Base-by-base conservation (phyloP, 2,888 invertebrate species). In the Eutolmus rufibarbis region DNA sequence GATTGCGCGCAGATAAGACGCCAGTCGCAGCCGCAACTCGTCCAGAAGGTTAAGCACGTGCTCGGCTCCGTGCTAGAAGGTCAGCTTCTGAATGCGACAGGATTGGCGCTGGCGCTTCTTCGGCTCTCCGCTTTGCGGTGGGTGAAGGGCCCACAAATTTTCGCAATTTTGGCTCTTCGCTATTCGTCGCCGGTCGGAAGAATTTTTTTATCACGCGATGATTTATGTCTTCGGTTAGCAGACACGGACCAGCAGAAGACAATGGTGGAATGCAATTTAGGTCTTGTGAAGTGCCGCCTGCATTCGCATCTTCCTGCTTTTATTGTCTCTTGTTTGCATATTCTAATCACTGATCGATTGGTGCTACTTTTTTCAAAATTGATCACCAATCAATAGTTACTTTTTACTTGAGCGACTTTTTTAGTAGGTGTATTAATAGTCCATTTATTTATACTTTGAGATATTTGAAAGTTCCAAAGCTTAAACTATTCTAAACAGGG, bases 1-100 rank as follows among this genome's bases (percentile, higher is more conserved):
- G 81, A 81, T 81, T 56, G 81, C 81, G 51, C 81, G 56, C 81
- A 56, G 81, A 81, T 81, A 81, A 81, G 56, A 34, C 31, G 28
- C 31, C 51, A 34, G 81, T 19, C 78, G 81, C 51, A 56, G 81
- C 81, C 81, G 81, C 51, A 81, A 34, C 28, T 43, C 56, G 56
- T 81, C 81, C 81, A 56, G 34, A 16, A 81, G 81, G 81, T 81
- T 81, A 81, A 81, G 81, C 81, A 81, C 81, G 81, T 81, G 81
- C 81, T 56, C 34, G 14, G 23, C 81, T 81, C 51, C 34, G 16
- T 78, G 78, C 78, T 78, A 43, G 37, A 77, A 78, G 78, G 78
- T 78, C 78, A 56, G 43, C 56, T 51, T 56, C 81, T 81, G 56
- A 56, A 51, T 81, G 81, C 43, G 78, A 51, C 37, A 40, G 76